These are phyloP conservation scores for Leptogaster cylindrica DNA, from an alignment of 2,888 invertebrate genomes.

Conservation along the genomic window DNA sequence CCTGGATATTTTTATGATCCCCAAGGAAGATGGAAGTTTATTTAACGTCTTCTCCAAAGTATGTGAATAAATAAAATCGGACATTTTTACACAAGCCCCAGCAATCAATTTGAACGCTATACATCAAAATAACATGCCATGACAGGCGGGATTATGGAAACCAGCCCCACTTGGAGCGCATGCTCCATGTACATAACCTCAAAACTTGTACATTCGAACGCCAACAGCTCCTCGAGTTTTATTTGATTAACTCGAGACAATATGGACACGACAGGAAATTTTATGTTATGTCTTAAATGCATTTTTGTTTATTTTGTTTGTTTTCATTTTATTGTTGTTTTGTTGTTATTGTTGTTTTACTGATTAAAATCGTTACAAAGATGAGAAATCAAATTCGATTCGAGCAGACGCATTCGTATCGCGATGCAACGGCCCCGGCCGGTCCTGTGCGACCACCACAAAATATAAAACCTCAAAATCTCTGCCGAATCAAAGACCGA, in stretches of 20 bases:
- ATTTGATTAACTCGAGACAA: conserved; percentile 35
- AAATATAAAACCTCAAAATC: neutral
- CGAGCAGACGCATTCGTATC: no score
- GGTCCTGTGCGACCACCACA: neutral
- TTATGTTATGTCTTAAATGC: conserved; percentile 27
- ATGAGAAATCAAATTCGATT: conserved; percentile 4
- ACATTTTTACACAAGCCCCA: conserved; percentile 26
- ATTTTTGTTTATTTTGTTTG: conserved; percentile 31
- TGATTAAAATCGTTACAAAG: conserved; percentile 18
- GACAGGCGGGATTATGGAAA: neutral
- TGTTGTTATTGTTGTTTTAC: no score
- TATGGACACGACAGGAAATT: conserved; percentile 39
- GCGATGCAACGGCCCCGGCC: no score
- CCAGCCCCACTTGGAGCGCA: neutral
- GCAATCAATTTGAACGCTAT: conserved; percentile 30
- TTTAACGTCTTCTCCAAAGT: neutral
- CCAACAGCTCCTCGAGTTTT: conserved; percentile 12
- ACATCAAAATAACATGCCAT: conserved; percentile 35
- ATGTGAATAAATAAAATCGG: conserved; percentile 27
- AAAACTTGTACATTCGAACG: neutral
- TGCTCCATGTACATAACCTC: neutral
- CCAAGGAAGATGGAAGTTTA: neutral
- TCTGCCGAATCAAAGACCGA: neutral
- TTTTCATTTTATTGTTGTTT: no score
- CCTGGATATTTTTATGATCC: neutral